A percentile compares a stretch with the other conserved stretches of the same genome.
These are phyloP conservation scores for Crenichthys baileyi DNA, from an alignment of 2,797 vertebrate species.

Conservation along the genomic window DNA sequence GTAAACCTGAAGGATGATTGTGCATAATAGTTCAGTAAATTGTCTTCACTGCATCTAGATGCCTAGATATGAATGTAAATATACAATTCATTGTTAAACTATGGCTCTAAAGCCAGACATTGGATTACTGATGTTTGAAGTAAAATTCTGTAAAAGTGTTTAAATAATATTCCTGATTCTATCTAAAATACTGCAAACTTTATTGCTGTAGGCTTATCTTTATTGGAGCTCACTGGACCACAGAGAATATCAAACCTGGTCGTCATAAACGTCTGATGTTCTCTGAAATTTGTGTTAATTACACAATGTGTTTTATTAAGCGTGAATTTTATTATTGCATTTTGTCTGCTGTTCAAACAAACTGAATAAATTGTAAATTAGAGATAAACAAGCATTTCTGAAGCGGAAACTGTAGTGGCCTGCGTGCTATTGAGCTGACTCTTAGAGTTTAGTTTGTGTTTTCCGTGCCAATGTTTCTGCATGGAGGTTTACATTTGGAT, in stretches of 20 bases:
- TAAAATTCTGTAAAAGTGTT: background rate
- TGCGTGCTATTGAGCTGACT: background rate
- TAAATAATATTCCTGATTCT: background rate
- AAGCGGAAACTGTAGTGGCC: constrained; percentile 12
- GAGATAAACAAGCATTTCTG: background rate
- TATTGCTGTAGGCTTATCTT: background rate
- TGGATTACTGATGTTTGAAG: background rate
- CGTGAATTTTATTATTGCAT: background rate
- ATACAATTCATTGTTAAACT: background rate
- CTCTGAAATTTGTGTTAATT: background rate
- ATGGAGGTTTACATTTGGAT: constrained; percentile 31
- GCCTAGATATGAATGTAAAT: background rate
- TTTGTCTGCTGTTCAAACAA: background rate
- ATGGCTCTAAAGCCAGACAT: background rate
- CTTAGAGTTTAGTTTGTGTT: background rate
- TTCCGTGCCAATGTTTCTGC: background rate
- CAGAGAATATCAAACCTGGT: background rate
- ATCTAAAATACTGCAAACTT: background rate
- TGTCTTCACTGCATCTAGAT: background rate
- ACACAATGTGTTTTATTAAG: constrained; percentile 7
- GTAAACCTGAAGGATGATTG: background rate
- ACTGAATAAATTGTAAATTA: background rate
- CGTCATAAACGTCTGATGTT: background rate
- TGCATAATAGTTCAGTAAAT: background rate
- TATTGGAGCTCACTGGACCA: background rate